Evolutionary conservation across 2,888 invertebrate species (phyloP), one percentile per base, ranked within the genome.

Genomic region (Muschampia plurimacula): DNA sequence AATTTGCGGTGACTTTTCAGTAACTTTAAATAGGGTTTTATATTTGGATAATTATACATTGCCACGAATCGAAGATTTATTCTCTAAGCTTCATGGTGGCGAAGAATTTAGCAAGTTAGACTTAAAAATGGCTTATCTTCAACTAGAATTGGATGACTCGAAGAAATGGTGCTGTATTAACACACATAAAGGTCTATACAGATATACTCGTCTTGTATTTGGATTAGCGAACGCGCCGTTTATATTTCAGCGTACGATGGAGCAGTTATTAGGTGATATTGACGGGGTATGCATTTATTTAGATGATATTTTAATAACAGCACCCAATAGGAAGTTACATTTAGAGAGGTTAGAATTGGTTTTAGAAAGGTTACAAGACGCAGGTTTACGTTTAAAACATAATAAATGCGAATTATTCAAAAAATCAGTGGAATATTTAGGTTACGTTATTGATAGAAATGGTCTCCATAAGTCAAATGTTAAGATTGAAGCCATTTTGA

Each of bases 31-130:
- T 55, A 77, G 60, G 62, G 7, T 49, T 49, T 49, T 49, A 7
- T 49, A 49, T 49, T 49, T 49, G n/a, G 76, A 78, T 13, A 67
- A 49, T 28, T 80, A 80, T 65, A 80, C 80, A 0, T 52, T 82
- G 0, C 83, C 81, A 0, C 76, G 79, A 0, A 79, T 80, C 9
- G 80, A 81, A 5, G 78, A 82, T 7, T 49, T 83, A 7, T 81
- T 80, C 73, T 70, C 80, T 0, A 74, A 64, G 0, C 36, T 81
- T n/a, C 73, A 77, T 13, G 76, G 77, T 1, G 77, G 80, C 0
- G 39, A 69, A n/a, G 15, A 75, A 64, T 79, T 69, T 66, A 57
- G 75, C 1, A 80, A 81, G 74, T 68, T 79, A 39, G 79, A 81
- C 66, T 57, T 79, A 0, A 57, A 32, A 4, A 65, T 71, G 12